Evolutionary conservation across 1,140 invertebrate genomes (phyloP), one percentile per base, ranked within the genome.

Genomic region (Zaprionus taronus): DNA sequence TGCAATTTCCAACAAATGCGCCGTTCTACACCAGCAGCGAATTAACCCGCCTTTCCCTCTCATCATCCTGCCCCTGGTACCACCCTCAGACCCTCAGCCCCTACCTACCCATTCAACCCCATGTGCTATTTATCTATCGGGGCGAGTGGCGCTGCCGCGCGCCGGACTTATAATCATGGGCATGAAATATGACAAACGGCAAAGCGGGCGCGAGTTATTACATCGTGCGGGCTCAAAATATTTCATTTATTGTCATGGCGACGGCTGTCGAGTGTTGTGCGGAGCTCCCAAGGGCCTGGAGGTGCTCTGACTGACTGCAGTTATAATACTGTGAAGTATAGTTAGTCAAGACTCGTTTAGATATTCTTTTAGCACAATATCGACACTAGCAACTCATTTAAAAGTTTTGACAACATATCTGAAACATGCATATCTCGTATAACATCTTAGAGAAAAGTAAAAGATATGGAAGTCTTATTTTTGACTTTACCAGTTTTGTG

Each of bases 101-200:
- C 24, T 12, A 9, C 14, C 31, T 24, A 24, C 14, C 51, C 53
- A 49, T 28, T 47, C 60, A 58, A 36, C 51, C 49, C 57, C 57
- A 65, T 74, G 49, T 72, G 73, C 72, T 71, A 79, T 79, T 72
- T 77, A 79, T 77, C 77, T 79, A 68, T 72, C 53, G 62, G 63
- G 49, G 49, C 61, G 61, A 44, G 44, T 38, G 41, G 34, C 47
- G 24, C 14, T 36, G 51, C 51, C 36, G 71, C 56, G 34, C 68
- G 47, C 65, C 4, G 66, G 66, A 56, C 67, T 71, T 64, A 75
- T 75, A 75, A 75, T 72, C 62, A 61, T 62, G 56, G 61, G 41
- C 61, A 76, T 83, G 70, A 87, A 87, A 87, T 83, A 86, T 87
- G 84, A 86, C 83, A 87, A 87, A 83, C 83, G 86, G 83, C 70